These are phyloP conservation scores for Agrochola lota DNA, from an alignment of 2,888 invertebrate genomes.

Conservation along the genomic window DNA sequence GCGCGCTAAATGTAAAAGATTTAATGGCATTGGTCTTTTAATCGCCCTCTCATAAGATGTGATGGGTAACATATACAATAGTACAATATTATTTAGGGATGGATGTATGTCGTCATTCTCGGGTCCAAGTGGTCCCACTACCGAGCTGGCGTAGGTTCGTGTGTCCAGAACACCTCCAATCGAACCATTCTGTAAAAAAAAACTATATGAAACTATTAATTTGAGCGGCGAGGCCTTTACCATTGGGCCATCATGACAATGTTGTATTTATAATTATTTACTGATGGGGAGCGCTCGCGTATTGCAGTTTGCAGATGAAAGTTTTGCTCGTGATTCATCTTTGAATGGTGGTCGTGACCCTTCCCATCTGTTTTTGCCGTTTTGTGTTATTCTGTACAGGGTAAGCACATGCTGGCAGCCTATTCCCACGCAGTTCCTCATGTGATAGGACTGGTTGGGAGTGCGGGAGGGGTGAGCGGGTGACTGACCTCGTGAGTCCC, in stretches of 20 bases:
- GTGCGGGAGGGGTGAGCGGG: conserved; percentile 87
- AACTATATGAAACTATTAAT: not conserved
- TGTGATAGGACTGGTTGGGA: conserved; percentile 88
- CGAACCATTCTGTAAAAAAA: not conserved
- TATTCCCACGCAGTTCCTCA: conserved; percentile 90
- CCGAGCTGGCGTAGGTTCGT: no score
- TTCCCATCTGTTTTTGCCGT: conserved; percentile 68
- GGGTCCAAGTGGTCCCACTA: not conserved
- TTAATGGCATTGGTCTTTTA: not conserved
- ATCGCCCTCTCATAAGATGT: not conserved
- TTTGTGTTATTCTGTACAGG: conserved; percentile 72
- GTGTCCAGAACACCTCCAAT: no score
- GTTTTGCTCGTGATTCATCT: conserved; percentile 54
- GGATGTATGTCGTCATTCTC: not conserved
- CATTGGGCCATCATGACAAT: not conserved
- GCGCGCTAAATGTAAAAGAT: not conserved
- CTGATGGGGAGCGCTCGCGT: not conserved
- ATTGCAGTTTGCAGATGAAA: conserved; percentile 29
- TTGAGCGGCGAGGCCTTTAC: not conserved
- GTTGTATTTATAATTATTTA: not conserved
- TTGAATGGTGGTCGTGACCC: conserved; percentile 42
- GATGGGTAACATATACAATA: not conserved
- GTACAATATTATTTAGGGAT: not conserved
- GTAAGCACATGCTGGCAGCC: conserved; percentile 78
- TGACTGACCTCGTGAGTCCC: conserved; percentile 90